A percentile compares a stretch with the other conserved stretches of the same genome.
phyloP scores from a whole-genome alignment of 2,888 invertebrate species.

The Phlogophora meticulosa region DNA sequence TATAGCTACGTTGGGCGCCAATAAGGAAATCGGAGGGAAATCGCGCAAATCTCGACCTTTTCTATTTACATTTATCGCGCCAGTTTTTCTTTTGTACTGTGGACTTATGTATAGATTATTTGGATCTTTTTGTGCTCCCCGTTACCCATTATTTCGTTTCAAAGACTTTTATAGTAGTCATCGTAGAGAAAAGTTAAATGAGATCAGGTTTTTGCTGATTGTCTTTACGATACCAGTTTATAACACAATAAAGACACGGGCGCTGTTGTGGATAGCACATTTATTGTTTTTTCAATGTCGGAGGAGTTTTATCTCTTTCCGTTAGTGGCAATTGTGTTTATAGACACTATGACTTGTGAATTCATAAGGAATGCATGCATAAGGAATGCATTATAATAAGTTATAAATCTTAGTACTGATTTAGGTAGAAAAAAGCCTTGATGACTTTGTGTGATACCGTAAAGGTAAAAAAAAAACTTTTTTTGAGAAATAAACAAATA shows the following conservation, averaged over 20 bases:
- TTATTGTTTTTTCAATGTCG: conserved; percentile 46
- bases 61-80: conserved; percentile 54
- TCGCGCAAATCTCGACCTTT: conserved; percentile 53
- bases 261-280: conserved; percentile 27
- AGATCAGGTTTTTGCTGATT: conserved; percentile 47
- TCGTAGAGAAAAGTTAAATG: conserved; percentile 43
- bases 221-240: conserved; percentile 45
- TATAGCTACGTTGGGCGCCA: conserved; percentile 39
- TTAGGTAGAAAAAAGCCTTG: no score
- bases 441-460: no score
- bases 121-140: conserved; percentile 45
- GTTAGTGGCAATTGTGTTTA: conserved; percentile 25
- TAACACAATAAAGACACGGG: conserved; percentile 34
- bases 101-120: conserved; percentile 52
- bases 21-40: conserved; percentile 59
- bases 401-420: no score
- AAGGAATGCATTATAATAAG: no score
- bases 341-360: background rate
- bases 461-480: no score
- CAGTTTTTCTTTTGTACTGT: conserved; percentile 47
- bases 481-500: no score
- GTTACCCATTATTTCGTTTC: conserved; percentile 43
- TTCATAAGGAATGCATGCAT: no score
- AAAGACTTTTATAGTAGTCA: conserved; percentile 46
- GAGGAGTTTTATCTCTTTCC: conserved; percentile 21